A percentile compares a stretch with the other conserved stretches of the same genome.
Evolutionary conservation across 2,888 invertebrate genomes (phyloP).

Genomic region (Sarcophaga rosellei): DNA sequence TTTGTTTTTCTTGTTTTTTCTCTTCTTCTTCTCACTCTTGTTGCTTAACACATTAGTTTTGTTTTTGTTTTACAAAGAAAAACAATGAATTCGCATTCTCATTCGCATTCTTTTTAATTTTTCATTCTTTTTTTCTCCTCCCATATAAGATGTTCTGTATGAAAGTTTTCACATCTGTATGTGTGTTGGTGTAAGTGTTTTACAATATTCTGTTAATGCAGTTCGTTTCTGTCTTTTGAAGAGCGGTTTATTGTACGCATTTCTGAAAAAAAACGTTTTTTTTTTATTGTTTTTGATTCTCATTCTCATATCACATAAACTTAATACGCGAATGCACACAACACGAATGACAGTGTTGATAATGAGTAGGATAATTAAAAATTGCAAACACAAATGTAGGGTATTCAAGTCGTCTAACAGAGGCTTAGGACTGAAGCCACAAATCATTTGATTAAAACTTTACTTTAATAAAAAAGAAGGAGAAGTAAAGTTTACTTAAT

Average conservation of each 20-base stretch:
- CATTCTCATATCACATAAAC: neutral
- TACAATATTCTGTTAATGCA: constrained; percentile 12
- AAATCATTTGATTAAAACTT: too few species aligned
- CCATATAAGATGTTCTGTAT: too few species aligned
- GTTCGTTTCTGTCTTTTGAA: constrained; percentile 15
- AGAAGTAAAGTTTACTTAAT: too few species aligned
- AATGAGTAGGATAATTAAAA: too few species aligned
- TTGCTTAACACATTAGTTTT: neutral
- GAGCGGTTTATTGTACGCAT: constrained; percentile 31
- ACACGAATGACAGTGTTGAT: too few species aligned
- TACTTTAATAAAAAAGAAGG: too few species aligned
- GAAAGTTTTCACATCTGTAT: neutral
- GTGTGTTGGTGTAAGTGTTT: neutral
- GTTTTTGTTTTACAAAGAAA: neutral
- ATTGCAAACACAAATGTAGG: too few species aligned
- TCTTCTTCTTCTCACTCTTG: neutral
- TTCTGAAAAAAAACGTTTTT: neutral
- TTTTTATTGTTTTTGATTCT: neutral
- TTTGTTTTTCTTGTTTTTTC: neutral
- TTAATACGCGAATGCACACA: neutral
- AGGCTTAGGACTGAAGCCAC: too few species aligned
- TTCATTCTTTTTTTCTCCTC: neutral
- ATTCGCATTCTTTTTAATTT: neutral
- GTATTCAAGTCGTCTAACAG: too few species aligned
- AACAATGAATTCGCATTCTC: neutral